A percentile compares a stretch with the other conserved stretches of the same genome.
Conservation (phyloP, 2,888 invertebrate species). For the Heteromyza rotundicornis region DNA sequence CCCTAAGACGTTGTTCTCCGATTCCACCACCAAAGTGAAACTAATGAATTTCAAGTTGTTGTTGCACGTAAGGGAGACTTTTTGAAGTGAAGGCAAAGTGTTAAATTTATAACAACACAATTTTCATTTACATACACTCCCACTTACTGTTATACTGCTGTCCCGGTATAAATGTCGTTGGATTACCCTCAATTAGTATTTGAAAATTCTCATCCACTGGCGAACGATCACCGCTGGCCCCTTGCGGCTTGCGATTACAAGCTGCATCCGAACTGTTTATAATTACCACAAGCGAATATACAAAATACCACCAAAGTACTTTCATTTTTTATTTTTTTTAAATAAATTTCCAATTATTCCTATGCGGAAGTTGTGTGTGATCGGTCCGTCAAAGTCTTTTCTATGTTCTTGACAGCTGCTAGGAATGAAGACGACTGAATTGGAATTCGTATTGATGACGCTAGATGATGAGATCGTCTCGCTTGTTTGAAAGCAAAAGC, state of each 20-base stretch:
- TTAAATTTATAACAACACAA: neutral
- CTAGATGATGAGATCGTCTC: neutral
- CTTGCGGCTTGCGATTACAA: constrained; percentile 65
- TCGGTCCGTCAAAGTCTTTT: too few species aligned
- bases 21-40: constrained; percentile 81
- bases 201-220: constrained; percentile 73
- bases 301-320: neutral
- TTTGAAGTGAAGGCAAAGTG: neutral
- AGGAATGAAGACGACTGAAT: constrained; percentile 35
- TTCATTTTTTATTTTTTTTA: too few species aligned
- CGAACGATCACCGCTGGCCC: constrained; percentile 60
- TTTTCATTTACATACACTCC: neutral
- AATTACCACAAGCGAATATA: neutral
- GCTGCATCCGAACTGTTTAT: constrained; percentile 15
- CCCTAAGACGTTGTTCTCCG: constrained; percentile 66
- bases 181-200: constrained; percentile 73
- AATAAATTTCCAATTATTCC: too few species aligned
- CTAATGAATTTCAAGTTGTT: constrained; percentile 76
- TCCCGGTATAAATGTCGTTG: constrained; percentile 73
- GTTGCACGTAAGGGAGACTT: constrained; percentile 72
- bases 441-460: neutral
- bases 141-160: constrained; percentile 74
- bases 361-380: too few species aligned
- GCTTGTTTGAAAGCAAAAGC: too few species aligned
- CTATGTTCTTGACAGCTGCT: constrained; percentile 7